Evolutionary conservation across 35 echinoderm and acorn worm genomes (phyloP).

Genomic region (Lytechinus variegatus): DNA sequence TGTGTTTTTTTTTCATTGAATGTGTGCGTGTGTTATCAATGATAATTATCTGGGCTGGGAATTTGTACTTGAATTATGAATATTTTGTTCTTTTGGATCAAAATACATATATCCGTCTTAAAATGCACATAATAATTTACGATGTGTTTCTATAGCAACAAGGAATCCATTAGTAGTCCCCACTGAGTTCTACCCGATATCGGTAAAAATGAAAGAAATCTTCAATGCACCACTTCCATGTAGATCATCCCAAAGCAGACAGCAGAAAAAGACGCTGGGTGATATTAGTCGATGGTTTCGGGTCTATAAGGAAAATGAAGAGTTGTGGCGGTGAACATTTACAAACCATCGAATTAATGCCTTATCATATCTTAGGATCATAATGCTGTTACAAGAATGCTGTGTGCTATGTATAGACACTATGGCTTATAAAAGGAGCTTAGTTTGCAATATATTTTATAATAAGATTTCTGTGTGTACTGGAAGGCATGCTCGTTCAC

Average conservation of each 20-base stretch:
- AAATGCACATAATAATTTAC: not conserved
- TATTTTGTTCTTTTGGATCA: not conserved
- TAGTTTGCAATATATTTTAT: not conserved
- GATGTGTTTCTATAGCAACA: not conserved
- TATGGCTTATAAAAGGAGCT: not conserved
- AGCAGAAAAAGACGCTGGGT: not conserved
- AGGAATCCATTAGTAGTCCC: not conserved
- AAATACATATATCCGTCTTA: not conserved
- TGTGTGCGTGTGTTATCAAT: too few relatives aligned
- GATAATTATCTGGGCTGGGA: too few relatives aligned
- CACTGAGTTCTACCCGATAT: not conserved
- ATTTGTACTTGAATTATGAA: too few relatives aligned
- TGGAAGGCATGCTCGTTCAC: not conserved
- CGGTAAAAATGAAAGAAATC: not conserved
- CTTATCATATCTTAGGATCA: not conserved
- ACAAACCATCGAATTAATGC: not conserved
- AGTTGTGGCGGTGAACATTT: not conserved
- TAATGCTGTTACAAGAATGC: not conserved
- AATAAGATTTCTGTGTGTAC: not conserved
- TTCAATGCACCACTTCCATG: not conserved
- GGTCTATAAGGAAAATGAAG: not conserved
- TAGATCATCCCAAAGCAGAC: not conserved
- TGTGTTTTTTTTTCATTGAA: too few relatives aligned
- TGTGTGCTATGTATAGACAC: not conserved
- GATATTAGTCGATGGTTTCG: not conserved